These are phyloP conservation scores for Chaetophractus vellerosus DNA, from an alignment of 2,797 vertebrate genomes.

Conservation along the genomic window DNA sequence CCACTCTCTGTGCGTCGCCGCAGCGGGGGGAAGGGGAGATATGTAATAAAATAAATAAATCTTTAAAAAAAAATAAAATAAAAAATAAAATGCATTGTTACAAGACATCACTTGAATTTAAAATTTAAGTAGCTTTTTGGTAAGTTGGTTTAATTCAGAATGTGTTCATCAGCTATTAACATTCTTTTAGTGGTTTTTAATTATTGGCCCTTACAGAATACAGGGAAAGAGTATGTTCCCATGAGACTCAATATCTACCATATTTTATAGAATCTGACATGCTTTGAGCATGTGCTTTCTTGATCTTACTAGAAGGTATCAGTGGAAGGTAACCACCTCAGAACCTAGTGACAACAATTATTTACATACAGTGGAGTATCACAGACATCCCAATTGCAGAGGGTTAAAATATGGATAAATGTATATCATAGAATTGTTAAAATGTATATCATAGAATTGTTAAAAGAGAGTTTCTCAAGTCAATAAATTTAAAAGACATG, in stretches of 20 bases:
- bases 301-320: constrained; percentile 14
- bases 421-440: background rate
- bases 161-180: constrained; percentile 35
- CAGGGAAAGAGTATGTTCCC: background rate
- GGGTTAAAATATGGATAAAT: constrained; percentile 55
- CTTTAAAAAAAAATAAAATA: too few relatives aligned
- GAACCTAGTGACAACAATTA: background rate
- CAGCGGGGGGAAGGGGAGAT: too few relatives aligned
- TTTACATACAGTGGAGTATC: background rate
- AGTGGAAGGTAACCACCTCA: background rate
- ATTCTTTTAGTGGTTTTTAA: constrained; percentile 33
- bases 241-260: background rate
- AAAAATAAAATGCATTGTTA: constrained; percentile 14
- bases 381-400: background rate
- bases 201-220: background rate
- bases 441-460: background rate
- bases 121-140: constrained; percentile 52
- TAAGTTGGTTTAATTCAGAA: constrained; percentile 55
- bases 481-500: constrained; percentile 1
- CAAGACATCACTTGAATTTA: constrained; percentile 8
- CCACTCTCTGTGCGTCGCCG: too few relatives aligned
- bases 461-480: constrained; percentile 36
- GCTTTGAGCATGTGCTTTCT: constrained; percentile 20
- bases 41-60: too few relatives aligned
- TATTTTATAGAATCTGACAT: constrained; percentile 55